phyloP scores from a whole-genome alignment of 2,797 vertebrate species.

The Microctenopoma lineatum region DNA sequence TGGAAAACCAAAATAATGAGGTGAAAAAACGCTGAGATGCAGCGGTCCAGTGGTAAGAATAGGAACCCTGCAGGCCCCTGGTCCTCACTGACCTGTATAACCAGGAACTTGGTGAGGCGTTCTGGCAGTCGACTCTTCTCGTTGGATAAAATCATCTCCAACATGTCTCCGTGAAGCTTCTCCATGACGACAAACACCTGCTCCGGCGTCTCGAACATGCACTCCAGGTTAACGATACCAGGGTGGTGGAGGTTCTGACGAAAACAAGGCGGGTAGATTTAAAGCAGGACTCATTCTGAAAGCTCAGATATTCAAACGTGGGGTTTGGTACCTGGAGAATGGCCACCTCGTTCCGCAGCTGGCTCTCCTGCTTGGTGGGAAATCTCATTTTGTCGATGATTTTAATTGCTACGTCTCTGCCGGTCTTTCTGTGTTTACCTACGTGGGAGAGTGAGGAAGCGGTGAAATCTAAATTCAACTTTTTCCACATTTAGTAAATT shows the following conservation, averaged over 20 bases:
- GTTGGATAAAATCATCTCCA: constrained; percentile 84
- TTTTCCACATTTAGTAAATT: too few relatives aligned
- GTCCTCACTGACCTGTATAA: constrained; percentile 72
- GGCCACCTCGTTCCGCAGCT: constrained; percentile 83
- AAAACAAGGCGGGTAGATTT: neutral
- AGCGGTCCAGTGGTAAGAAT: too few relatives aligned
- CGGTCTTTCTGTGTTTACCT: constrained; percentile 82
- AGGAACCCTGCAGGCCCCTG: too few relatives aligned
- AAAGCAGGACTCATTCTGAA: too few relatives aligned
- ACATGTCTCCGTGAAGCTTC: constrained; percentile 86
- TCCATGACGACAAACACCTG: constrained; percentile 85
- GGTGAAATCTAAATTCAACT: rapidly evolving
- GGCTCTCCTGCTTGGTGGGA: constrained; percentile 81
- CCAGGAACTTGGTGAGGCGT: constrained; percentile 82
- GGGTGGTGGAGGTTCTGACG: constrained; percentile 80
- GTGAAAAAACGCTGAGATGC: too few relatives aligned
- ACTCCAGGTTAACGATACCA: constrained; percentile 80
- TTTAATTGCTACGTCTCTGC: constrained; percentile 81
- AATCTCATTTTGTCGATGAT: constrained; percentile 85
- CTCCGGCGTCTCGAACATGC: constrained; percentile 81
- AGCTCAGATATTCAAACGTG: too few relatives aligned
- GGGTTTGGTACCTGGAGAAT: constrained; percentile 77
- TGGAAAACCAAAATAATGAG: too few relatives aligned
- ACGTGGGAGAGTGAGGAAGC: neutral
- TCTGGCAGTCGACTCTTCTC: constrained; percentile 83